These are phyloP conservation scores for Bombus soroeensis DNA, from an alignment of 1,140 invertebrate species.

Conservation along the genomic window DNA sequence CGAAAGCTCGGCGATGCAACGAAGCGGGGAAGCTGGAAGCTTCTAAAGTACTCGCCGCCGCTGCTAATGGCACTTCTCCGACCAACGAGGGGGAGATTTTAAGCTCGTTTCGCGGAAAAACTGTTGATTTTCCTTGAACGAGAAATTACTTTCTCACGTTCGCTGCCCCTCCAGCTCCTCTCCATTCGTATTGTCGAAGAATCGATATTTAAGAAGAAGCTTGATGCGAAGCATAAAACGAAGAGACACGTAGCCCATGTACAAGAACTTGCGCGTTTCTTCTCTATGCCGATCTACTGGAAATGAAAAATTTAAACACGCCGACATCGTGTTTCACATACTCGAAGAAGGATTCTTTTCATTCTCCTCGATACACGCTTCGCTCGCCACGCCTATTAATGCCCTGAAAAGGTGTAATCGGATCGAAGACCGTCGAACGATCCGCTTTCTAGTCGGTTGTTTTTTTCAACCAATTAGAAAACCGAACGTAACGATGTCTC, in stretches of 20 bases:
- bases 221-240: neutral
- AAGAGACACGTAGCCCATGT: neutral
- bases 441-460: neutral
- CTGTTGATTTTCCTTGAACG: constrained; percentile 74
- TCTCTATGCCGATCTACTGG: neutral
- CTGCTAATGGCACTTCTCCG: constrained; percentile 75
- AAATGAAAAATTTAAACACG: neutral
- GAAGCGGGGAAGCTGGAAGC: constrained; percentile 64
- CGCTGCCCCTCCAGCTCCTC: neutral
- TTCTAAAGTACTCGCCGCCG: constrained; percentile 72
- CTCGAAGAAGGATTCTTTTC: neutral
- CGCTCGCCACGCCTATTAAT: neutral
- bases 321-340: neutral
- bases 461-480: constrained; percentile 34
- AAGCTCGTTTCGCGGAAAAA: constrained; percentile 76
- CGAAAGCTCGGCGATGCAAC: constrained; percentile 60
- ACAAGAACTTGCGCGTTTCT: no score
- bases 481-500: constrained; percentile 34
- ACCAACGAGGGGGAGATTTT: constrained; percentile 67
- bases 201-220: constrained; percentile 10
- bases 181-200: neutral
- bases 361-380: neutral
- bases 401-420: neutral
- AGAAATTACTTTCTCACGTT: constrained; percentile 57
- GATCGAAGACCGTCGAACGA: constrained; percentile 11